Evolutionary conservation across 2,113 vertebrate species (phyloP), one percentile per base, ranked within the genome.

Genomic region (Platysternon megacephalum): DNA sequence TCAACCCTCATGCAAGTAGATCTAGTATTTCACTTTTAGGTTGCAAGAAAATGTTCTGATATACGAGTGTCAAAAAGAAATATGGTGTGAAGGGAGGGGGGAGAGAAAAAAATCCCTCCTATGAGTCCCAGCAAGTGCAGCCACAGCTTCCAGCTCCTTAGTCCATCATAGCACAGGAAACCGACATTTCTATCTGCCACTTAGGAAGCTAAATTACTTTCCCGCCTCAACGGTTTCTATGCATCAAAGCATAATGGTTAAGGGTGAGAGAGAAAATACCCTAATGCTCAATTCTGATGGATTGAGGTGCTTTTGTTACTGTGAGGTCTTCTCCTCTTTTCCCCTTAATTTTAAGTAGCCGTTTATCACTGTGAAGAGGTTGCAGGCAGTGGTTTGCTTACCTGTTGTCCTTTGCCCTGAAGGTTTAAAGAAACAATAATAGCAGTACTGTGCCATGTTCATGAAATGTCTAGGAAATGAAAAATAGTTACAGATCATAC

Each of bases 291-390:
- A 84, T 72, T 89, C 86, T 95, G 92, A 96, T 95, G n/a, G 72
- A 96, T 88, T 78, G 86, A 93, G 87, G 58, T 87, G 48, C 48
- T 95, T 90, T 79, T 91, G 46, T 39, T 91, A 91, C 92, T 93
- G 44, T 88, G 88, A 84, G 65, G 87, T 95, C 74, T 53, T n/a
- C 39, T 95, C 84, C 55, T 93, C 44, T 90, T 91, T 91, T 19
- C 13, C 44, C 79, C 52, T 96, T 91, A 35, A 76, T 87, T 93
- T 35, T 79, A 82, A 86, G 87, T 17, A 74, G 44, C 58, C 82
- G 39, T 88, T 92, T 82, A 93, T 89, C 89, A 89, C 55, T 46
- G 76, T 80, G 82, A 84, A 88, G 81, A 22, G 51, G 55, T 82
- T 78, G 53, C 85, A 86, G 65, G 82, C 79, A 24, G 11, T 61